Conservation (phyloP, 1,140 invertebrate species). For the Pseudachorutes palmiensis region DNA sequence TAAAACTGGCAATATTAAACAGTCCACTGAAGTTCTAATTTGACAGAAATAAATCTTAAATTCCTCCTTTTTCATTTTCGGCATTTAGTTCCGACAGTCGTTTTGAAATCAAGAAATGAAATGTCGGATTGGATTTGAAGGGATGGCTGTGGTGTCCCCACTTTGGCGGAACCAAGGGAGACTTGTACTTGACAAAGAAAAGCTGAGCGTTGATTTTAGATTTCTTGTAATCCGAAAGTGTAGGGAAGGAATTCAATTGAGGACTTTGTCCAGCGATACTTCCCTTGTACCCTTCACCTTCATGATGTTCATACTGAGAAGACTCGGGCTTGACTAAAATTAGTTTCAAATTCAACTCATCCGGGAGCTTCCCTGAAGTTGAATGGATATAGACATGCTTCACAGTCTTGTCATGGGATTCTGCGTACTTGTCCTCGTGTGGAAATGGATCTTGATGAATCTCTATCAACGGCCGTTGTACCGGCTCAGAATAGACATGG, state of each 20-base stretch:
- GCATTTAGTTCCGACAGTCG: not conserved
- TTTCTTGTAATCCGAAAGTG: not conserved
- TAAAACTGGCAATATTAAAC: not conserved
- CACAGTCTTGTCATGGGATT: not conserved
- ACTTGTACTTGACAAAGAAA: not conserved
- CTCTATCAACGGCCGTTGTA: not conserved
- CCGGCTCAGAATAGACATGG: not conserved
- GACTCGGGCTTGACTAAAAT: not conserved
- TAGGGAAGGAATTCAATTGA: not conserved
- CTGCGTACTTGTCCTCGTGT: not conserved
- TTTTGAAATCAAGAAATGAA: not conserved
- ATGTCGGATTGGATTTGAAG: not conserved
- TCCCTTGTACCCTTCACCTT: not conserved
- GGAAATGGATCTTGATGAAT: not conserved
- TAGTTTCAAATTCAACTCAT: not conserved
- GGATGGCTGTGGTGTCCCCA: not conserved
- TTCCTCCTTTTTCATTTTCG: not conserved
- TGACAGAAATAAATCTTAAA: not conserved
- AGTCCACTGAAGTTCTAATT: not conserved
- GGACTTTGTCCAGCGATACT: not conserved
- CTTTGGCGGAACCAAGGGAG: not conserved
- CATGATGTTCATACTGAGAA: not conserved
- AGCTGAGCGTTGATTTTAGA: slow-evolving; percentile 9
- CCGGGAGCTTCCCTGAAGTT: not conserved
- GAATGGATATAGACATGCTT: slow-evolving; percentile 5